A percentile compares a stretch with the other conserved stretches of the same genome.
Evolutionary conservation across 1,140 invertebrate genomes (phyloP).

Genomic region (Drosophila nasuta): DNA sequence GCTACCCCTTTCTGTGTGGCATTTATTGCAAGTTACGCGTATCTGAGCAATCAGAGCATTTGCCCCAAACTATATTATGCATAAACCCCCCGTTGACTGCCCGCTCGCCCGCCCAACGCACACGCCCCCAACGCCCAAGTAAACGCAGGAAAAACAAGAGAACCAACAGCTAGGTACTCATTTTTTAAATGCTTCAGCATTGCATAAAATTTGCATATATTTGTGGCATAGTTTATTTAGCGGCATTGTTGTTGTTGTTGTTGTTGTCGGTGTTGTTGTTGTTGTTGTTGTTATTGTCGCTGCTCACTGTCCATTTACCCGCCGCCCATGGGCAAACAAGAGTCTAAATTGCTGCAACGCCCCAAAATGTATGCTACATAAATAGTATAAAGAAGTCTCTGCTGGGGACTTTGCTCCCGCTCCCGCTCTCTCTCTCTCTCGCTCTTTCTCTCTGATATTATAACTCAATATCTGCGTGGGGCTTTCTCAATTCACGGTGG

Average conservation of each 20-base stretch:
- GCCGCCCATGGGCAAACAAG: slow-evolving; percentile 42
- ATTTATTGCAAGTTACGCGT: slow-evolving; percentile 27
- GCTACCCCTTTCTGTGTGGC: not conserved
- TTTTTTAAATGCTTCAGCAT: slow-evolving; percentile 79
- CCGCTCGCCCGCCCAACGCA: slow-evolving; percentile 4
- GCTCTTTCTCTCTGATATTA: slow-evolving; percentile 51
- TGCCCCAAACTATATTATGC: slow-evolving; percentile 17
- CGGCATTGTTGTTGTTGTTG: slow-evolving; percentile 45
- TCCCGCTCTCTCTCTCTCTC: not conserved
- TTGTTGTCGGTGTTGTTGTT: slow-evolving; percentile 32
- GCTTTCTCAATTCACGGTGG: slow-evolving; percentile 49
- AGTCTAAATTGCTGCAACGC: slow-evolving; percentile 50
- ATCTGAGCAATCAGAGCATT: slow-evolving; percentile 32
- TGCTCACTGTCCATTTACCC: slow-evolving; percentile 63
- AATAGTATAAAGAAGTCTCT: slow-evolving; percentile 18
- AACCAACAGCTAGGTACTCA: slow-evolving; percentile 52
- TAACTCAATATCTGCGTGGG: slow-evolving; percentile 76
- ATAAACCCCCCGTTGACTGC: slow-evolving; percentile 20
- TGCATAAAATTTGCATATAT: slow-evolving; percentile 82
- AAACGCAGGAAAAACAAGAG: slow-evolving; percentile 1
- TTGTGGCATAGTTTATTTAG: slow-evolving; percentile 80
- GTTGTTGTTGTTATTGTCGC: slow-evolving; percentile 44
- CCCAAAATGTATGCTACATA: slow-evolving; percentile 62
- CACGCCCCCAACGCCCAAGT: not conserved
- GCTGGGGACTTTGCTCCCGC: not conserved